phyloP scores from a whole-genome alignment of 2,113 vertebrate species.

The Lycocorax pyrrhopterus region DNA sequence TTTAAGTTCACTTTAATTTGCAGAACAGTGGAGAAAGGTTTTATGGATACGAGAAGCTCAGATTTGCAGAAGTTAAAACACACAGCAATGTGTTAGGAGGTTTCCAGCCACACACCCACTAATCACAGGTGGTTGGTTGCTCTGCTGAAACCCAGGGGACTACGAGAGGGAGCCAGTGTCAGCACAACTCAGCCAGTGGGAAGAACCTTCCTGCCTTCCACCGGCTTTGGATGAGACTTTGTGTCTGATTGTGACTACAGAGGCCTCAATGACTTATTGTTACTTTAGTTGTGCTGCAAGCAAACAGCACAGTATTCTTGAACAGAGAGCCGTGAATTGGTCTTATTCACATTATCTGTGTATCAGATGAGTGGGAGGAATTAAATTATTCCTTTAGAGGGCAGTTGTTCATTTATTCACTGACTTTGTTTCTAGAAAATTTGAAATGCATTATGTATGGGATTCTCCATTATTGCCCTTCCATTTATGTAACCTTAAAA shows the following conservation, averaged over 20 bases:
- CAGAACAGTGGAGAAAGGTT: not conserved
- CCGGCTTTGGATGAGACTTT: not conserved
- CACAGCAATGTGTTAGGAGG: not conserved
- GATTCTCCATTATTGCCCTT: not conserved
- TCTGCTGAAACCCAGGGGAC: not conserved
- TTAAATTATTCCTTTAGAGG: not conserved
- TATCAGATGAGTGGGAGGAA: not conserved
- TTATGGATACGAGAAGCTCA: not conserved
- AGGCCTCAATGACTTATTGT: not conserved
- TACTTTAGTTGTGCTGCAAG: not conserved
- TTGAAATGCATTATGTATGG: not conserved
- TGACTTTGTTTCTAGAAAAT: not conserved
- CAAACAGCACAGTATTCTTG: not conserved
- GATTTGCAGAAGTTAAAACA: not conserved
- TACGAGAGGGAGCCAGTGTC: rapidly evolving
- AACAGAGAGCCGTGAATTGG: not conserved
- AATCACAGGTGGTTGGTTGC: not conserved
- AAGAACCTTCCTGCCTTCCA: not conserved
- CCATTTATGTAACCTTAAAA: not conserved
- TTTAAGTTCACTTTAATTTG: not conserved
- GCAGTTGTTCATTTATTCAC: not conserved
- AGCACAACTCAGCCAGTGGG: not conserved
- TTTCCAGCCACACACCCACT: not conserved
- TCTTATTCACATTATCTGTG: not conserved
- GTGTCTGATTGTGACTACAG: not conserved